Evolutionary conservation across 92 coral and sea anemone species (phyloP).

Genomic region (Porites lobata): DNA sequence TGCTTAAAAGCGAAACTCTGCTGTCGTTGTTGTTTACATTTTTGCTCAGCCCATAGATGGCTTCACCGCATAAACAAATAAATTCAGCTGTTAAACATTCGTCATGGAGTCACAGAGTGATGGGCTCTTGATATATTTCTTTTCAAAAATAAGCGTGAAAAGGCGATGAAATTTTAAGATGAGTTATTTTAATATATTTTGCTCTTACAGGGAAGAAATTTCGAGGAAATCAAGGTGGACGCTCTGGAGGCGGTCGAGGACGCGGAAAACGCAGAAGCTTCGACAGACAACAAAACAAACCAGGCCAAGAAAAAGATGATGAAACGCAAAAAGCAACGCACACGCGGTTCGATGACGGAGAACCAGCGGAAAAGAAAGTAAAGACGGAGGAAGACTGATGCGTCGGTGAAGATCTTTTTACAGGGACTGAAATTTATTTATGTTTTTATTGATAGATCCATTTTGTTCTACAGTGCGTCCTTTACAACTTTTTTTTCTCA

Average conservation of each 20-base stretch:
- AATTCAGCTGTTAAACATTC: no score
- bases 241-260: constrained; percentile 32
- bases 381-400: constrained; percentile 62
- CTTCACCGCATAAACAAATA: no score
- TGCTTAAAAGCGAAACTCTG: no score
- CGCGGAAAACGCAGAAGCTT: constrained; percentile 24
- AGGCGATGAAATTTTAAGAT: no score
- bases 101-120: no score
- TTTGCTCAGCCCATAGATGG: no score
- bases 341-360: constrained; percentile 62
- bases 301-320: constrained; percentile 16
- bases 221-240: constrained; percentile 1
- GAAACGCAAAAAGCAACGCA: constrained; percentile 37
- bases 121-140: background rate
- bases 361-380: constrained; percentile 65
- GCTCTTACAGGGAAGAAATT: background rate
- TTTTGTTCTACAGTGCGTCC: no score
- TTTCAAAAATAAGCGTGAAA: background rate
- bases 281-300: constrained; percentile 43
- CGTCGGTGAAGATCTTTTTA: background rate
- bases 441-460: background rate
- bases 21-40: no score
- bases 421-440: background rate
- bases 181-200: background rate
- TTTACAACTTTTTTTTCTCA: no score